phyloP scores from a whole-genome alignment of 2,888 invertebrate species.

The Noctua pronuba region DNA sequence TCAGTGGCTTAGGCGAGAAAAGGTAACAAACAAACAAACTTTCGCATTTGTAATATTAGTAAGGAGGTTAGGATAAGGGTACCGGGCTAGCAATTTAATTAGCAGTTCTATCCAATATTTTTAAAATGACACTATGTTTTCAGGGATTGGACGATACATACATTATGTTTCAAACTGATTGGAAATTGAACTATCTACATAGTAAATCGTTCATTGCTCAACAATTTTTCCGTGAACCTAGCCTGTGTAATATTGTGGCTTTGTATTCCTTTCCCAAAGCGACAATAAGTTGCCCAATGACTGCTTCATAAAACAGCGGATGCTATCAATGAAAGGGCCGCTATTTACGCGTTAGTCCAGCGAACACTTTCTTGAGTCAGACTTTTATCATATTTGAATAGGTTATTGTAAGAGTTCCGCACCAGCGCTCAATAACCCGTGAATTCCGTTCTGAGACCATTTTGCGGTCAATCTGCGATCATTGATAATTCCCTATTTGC shows the following conservation, averaged over 20 bases:
- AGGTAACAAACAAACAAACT: no score
- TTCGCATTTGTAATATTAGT: no score
- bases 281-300: constrained; percentile 35
- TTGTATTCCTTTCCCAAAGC: constrained; percentile 20
- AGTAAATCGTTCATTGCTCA: background rate
- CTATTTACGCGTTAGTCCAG: background rate
- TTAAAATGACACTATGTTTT: background rate
- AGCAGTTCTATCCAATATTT: no score
- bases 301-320: constrained; percentile 59
- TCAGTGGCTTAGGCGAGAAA: no score
- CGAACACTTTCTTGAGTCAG: background rate
- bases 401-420: constrained; percentile 1
- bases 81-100: background rate
- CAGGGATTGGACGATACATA: background rate
- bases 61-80: no score
- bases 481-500: background rate
- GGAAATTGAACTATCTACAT: background rate
- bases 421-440: background rate
- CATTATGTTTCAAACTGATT: background rate
- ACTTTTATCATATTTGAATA: constrained; percentile 5
- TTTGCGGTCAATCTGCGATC: background rate
- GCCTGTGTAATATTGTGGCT: background rate
- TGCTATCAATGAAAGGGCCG: constrained; percentile 57
- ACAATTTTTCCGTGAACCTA: background rate
- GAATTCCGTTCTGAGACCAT: background rate